Evolutionary conservation across 2,113 vertebrate genomes (phyloP), one percentile per base, ranked within the genome.

Genomic region (Macquaria australasica): DNA sequence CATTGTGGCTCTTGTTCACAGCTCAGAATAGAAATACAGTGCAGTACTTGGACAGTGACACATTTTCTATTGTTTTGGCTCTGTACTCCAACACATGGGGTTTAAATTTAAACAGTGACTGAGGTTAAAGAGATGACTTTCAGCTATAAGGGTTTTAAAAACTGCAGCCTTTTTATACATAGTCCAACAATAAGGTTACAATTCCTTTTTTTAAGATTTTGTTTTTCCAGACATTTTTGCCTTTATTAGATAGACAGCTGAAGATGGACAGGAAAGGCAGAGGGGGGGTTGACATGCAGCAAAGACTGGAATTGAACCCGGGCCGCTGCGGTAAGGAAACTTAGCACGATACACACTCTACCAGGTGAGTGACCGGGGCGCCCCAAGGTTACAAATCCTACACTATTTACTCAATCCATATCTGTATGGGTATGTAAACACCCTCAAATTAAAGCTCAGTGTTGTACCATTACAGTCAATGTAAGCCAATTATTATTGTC

Each of bases 11-110:
- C 84, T 88, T 89, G 75, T 89, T 90, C 76, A 60, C 77, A 45
- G 79, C 86, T 89, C 81, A 71, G 81, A 92, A 94, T 92, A 92
- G 82, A 89, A 86, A 84, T 60, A 23, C 76, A 64, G 80, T 63
- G 76, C 81, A 68, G 84, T 68, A 72, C 83, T 89, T 90, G 88
- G 78, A 89, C 84, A 62, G 77, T 88, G 90, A 90, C 91, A 87
- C 86, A 82, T 82, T 87, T 85, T 76, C 86, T 85, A 71, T 89
- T 91, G 89, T 91, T 89, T 88, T 88, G 79, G 74, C 82, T 63
- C 41, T 7, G 71, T 9, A 72, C 84, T 83, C 62, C 21, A 72
- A 78, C 77, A 80, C 82, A 55, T 55, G 7, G 83, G 62, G 50
- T 84, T 82, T 82, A 79, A 73, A 91, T 85, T 87, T 83, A 90